Evolutionary conservation across 2,888 invertebrate species (phyloP), one percentile per base, ranked within the genome.

Genomic region (Oscheius sp.): DNA sequence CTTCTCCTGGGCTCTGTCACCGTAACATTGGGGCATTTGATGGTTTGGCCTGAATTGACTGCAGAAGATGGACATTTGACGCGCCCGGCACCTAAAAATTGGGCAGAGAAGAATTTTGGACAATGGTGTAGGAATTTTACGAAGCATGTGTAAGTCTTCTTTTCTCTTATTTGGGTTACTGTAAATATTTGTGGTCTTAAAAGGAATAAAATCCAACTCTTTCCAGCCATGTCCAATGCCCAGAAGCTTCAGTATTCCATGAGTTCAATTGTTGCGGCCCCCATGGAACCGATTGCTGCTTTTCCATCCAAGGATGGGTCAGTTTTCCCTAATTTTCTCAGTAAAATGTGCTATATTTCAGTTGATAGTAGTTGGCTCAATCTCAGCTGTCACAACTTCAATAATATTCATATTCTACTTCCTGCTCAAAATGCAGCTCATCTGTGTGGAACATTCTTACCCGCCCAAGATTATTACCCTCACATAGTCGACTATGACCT

Each of bases 41-140:
- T 76, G 12, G 75, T 80, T 12, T 80, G 80, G 80, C 80, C 80
- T 7, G 78, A 76, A 1, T 29, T 80, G 3, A 72, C 72, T 13
- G 41, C 29, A 16, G 72, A 72, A 55, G 72, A 72, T 56, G 72
- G 72, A 7, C 72, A 72, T 49, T 29, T 72, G 25, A 73, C 68
- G 7, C 69, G 72, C 5, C 64, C 76, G 0, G 46, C 68, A 25
- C 87, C 87, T 1, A 61, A 69, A 21, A 76, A 76, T n/a, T 86
- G 84, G 82, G 72, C 64, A 6, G 87, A 87, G 53, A 87, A 87
- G 76, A 80, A 84, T 72, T 76, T 82, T 55, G 87, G 87, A 46
- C 87, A 87, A 73, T 86, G 86, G 87, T 87, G 87, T 58, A 61
- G 87, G 9, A 87, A 87, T 63, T 82, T 87, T 52, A 86, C 84